Conservation (phyloP, 1,140 invertebrate species). For the Limonius californicus region DNA sequence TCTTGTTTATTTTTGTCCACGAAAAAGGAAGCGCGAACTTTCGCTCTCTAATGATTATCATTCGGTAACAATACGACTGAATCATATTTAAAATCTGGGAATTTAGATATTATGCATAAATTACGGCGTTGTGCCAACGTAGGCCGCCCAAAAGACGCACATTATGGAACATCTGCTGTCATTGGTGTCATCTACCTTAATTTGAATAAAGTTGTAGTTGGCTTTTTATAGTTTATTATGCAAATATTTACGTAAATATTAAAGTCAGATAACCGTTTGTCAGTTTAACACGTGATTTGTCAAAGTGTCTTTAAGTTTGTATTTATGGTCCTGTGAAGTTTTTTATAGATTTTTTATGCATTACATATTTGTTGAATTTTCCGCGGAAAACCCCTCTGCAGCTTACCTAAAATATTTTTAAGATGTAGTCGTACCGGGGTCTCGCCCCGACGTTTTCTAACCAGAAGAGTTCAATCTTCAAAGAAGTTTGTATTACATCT, state of each 20-base stretch:
- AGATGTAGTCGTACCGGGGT: too few species aligned
- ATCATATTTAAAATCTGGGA: background rate
- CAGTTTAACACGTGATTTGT: conserved; percentile 1
- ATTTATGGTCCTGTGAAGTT: background rate
- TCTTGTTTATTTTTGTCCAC: too few species aligned
- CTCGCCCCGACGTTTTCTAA: too few species aligned
- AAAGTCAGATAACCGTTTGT: background rate
- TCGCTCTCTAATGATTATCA: too few species aligned
- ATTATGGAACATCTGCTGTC: background rate
- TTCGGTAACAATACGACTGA: too few species aligned
- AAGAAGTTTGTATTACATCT: too few species aligned
- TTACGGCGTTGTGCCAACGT: background rate
- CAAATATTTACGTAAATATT: background rate
- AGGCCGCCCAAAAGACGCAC: background rate
- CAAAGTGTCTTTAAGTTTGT: background rate
- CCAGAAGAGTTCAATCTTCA: too few species aligned
- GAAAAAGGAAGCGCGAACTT: too few species aligned
- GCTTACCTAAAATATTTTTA: too few species aligned
- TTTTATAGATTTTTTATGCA: too few species aligned
- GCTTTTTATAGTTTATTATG: background rate
- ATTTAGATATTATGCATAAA: background rate
- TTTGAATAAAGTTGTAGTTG: background rate
- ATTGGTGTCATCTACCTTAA: conserved; percentile 1
- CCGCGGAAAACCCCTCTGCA: too few species aligned
- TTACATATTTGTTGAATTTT: too few species aligned